A percentile compares a stretch with the other conserved stretches of the same genome.
Evolutionary conservation across 2,113 vertebrate species (phyloP).

Genomic region (Nothocercus julius): DNA sequence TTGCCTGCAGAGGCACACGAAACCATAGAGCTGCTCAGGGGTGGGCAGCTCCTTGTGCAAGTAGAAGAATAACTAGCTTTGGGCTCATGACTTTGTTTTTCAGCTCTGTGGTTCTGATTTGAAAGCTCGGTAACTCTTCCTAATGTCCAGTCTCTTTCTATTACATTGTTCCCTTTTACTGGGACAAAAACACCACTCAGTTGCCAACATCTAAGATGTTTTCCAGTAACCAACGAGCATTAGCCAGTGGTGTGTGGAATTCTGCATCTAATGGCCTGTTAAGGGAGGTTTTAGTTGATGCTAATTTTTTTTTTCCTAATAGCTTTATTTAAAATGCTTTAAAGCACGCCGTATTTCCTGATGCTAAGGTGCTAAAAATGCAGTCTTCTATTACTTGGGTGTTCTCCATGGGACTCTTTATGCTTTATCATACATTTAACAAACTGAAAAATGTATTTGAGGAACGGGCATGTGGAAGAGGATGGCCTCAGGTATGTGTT

Average conservation of each 20-base stretch:
- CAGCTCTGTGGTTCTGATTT: background rate
- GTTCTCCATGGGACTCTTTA: background rate
- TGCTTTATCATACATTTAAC: background rate
- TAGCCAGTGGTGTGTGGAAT: background rate
- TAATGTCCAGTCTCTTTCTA: background rate
- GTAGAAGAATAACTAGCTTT: background rate
- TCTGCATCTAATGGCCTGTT: background rate
- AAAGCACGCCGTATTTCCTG: background rate
- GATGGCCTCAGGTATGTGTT: background rate
- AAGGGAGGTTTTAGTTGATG: background rate
- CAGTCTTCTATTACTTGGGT: background rate
- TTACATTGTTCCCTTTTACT: background rate
- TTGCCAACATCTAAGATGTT: background rate
- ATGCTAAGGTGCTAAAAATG: background rate
- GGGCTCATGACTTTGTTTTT: background rate
- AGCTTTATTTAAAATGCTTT: background rate
- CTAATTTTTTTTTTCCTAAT: background rate
- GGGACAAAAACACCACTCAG: background rate
- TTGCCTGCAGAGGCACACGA: background rate
- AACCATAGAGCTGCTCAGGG: background rate
- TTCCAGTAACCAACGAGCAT: background rate
- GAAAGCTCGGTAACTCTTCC: background rate
- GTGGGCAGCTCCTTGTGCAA: fast-evolving
- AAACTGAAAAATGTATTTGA: background rate
- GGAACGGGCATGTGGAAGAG: background rate